phyloP scores from a whole-genome alignment of 92 coral and sea anemone species.

The Anthopleura xanthogrammica region DNA sequence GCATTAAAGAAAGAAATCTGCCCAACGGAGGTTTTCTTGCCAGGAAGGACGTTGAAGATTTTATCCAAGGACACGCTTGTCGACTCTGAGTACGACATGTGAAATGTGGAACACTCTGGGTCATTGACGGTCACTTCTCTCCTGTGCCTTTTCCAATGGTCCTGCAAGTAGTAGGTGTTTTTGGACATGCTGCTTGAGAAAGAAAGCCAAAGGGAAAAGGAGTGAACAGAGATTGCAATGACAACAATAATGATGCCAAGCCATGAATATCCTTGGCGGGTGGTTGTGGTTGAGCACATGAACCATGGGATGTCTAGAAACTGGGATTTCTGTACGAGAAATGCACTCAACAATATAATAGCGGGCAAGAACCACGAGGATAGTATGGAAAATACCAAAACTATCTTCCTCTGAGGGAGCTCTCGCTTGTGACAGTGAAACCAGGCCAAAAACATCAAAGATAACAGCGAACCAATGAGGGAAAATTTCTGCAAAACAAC shows the following conservation, averaged over 20 bases:
- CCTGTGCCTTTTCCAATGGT: constrained; percentile 42
- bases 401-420: neutral
- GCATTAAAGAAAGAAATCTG: neutral
- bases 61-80: constrained; percentile 12
- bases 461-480: constrained; percentile 21
- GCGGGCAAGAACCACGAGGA: constrained; percentile 8
- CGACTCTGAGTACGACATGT: constrained; percentile 11
- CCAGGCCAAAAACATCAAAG: constrained; percentile 10
- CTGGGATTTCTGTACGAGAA: neutral
- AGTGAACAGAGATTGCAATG: constrained; percentile 3
- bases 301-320: constrained; percentile 2
- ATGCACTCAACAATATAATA: neutral
- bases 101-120: constrained; percentile 49
- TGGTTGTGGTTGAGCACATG: neutral
- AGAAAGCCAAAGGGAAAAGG: neutral
- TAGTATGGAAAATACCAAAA: neutral
- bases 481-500: constrained; percentile 13
- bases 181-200: neutral
- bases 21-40: neutral
- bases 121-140: constrained; percentile 33
- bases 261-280: neutral
- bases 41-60: neutral
- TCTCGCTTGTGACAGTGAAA: neutral
- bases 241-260: neutral
- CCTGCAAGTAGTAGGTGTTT: constrained; percentile 32